Conservation (phyloP, 2,797 vertebrate genomes). For the Liparis tanakae region DNA sequence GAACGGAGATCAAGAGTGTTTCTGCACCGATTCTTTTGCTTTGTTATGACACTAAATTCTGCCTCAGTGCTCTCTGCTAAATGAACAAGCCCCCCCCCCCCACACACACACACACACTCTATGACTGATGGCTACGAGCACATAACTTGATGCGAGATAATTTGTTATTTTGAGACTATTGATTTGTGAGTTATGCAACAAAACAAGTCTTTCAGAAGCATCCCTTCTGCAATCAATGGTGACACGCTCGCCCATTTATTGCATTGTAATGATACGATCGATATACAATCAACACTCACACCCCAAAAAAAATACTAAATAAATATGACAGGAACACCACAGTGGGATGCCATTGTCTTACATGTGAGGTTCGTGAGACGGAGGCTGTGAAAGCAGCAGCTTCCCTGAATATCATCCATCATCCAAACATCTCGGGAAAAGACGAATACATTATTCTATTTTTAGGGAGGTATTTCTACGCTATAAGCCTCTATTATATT, state of each 20-base stretch:
- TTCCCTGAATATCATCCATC: constrained; percentile 68
- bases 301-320: constrained; percentile 7
- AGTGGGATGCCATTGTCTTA: constrained; percentile 52
- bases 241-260: constrained; percentile 43
- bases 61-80: constrained; percentile 49
- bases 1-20: constrained; percentile 56
- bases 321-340: constrained; percentile 49
- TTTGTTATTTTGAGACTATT: constrained; percentile 68
- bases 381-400: constrained; percentile 26
- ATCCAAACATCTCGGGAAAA: constrained; percentile 52
- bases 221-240: constrained; percentile 54
- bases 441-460: constrained; percentile 63
- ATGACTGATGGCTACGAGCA: constrained; percentile 60
- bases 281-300: constrained; percentile 40
- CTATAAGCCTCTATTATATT: constrained; percentile 50
- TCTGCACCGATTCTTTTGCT: constrained; percentile 56
- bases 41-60: constrained; percentile 60
- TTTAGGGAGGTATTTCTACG: constrained; percentile 52
- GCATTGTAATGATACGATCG: constrained; percentile 59
- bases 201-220: constrained; percentile 59
- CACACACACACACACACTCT: neutral
- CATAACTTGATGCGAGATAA: constrained; percentile 61
- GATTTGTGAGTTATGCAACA: constrained; percentile 62
- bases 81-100: constrained; percentile 44
- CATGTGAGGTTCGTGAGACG: constrained; percentile 36